Percentiles rank a stretch among this genome's conserved stretches.
These are phyloP conservation scores for Heterochromis multidens DNA, from an alignment of 2,113 vertebrate species.

Conservation along the genomic window DNA sequence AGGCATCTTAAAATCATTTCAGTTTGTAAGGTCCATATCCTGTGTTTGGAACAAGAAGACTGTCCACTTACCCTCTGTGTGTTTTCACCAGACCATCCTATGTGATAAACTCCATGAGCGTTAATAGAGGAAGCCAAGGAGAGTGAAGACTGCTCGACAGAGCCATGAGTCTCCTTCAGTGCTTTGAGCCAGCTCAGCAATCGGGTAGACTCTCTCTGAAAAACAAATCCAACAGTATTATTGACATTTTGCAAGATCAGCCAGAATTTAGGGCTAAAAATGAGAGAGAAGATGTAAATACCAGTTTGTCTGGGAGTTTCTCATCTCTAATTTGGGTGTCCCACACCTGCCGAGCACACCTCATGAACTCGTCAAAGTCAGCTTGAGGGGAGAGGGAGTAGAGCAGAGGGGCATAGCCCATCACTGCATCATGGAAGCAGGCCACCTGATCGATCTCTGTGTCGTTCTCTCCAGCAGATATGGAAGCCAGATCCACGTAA, in stretches of 20 bases:
- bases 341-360: slow-evolving; percentile 63
- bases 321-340: slow-evolving; percentile 62
- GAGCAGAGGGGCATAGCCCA: slow-evolving; percentile 72
- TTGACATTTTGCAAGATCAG: background rate
- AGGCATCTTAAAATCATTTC: background rate
- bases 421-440: slow-evolving; percentile 73
- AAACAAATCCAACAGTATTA: background rate
- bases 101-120: slow-evolving; percentile 66
- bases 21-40: accelerated
- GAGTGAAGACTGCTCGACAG: slow-evolving; percentile 77
- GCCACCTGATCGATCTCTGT: slow-evolving; percentile 73
- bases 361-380: slow-evolving; percentile 62
- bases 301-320: slow-evolving; percentile 72
- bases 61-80: slow-evolving; percentile 48
- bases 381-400: slow-evolving; percentile 47
- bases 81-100: slow-evolving; percentile 52
- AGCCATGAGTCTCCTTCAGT: slow-evolving; percentile 77
- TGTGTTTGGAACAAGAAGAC: background rate
- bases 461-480: slow-evolving; percentile 79
- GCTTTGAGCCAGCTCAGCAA: slow-evolving; percentile 70
- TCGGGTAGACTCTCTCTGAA: slow-evolving; percentile 68
- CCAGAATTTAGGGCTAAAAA: background rate
- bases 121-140: slow-evolving; percentile 75
- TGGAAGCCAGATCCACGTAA: slow-evolving; percentile 75
- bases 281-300: background rate